phyloP scores from a whole-genome alignment of 2,113 vertebrate species.

The Trematomus loennbergii region DNA sequence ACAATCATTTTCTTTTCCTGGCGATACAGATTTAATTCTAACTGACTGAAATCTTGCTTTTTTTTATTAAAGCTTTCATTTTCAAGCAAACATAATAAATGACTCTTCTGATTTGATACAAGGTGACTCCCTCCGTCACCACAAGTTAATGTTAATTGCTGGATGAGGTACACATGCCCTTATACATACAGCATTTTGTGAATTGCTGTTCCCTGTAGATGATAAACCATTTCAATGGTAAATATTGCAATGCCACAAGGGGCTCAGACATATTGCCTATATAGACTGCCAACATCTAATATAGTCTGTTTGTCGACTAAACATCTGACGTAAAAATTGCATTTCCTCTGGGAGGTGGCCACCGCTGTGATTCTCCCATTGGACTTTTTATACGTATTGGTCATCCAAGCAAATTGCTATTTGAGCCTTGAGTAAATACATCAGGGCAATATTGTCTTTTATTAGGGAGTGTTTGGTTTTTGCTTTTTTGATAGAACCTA shows the following conservation, averaged over 20 bases:
- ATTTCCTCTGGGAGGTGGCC: neutral
- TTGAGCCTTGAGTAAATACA: neutral
- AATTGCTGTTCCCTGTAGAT: neutral
- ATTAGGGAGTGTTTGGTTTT: neutral
- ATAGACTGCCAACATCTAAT: neutral
- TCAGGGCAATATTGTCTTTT: neutral
- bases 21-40: too few species aligned
- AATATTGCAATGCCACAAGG: neutral
- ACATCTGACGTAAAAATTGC: neutral
- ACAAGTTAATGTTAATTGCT: too few species aligned
- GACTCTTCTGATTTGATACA: too few species aligned
- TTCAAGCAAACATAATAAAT: too few species aligned
- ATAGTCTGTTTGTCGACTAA: neutral
- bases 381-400: neutral
- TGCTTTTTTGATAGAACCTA: neutral
- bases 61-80: too few species aligned
- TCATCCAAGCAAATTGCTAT: neutral
- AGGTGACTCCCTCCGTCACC: too few species aligned
- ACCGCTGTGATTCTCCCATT: neutral
- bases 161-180: too few species aligned
- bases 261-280: neutral
- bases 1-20: too few species aligned
- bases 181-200: too few species aligned
- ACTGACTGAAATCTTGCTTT: too few species aligned
- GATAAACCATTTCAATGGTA: neutral